phyloP scores from a whole-genome alignment of 2,797 vertebrate genomes.

The Lacerta bilineata region DNA sequence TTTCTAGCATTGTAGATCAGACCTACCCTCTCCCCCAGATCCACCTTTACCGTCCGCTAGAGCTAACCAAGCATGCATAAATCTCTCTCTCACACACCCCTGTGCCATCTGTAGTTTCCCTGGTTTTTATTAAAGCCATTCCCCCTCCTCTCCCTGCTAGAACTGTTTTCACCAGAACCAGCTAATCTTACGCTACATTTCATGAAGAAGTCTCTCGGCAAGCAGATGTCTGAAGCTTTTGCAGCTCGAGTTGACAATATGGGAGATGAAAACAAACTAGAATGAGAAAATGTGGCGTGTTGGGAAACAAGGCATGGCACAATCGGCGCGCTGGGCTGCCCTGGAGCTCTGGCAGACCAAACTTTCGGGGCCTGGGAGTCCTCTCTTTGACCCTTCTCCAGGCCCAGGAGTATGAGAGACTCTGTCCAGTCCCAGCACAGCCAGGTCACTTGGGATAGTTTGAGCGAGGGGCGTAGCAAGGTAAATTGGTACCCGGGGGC shows the following conservation, averaged over 20 bases:
- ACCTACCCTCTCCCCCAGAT: background rate
- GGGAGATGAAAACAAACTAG: conserved; percentile 34
- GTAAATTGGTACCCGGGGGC: too few relatives aligned
- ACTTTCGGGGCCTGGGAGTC: too few relatives aligned
- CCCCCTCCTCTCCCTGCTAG: background rate
- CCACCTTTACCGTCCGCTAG: background rate
- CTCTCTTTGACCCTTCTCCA: background rate
- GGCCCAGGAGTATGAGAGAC: too few relatives aligned
- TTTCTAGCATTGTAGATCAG: background rate
- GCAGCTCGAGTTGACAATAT: conserved; percentile 41
- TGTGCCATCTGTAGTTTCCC: background rate
- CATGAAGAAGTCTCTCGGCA: conserved; percentile 47
- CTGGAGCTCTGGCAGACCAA: too few relatives aligned
- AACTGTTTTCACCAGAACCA: background rate
- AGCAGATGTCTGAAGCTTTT: conserved; percentile 50
- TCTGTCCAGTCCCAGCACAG: too few relatives aligned
- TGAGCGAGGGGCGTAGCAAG: background rate
- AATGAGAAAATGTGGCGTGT: conserved; percentile 13
- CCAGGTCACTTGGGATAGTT: background rate
- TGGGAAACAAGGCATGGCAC: background rate
- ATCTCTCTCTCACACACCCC: conserved; percentile 1
- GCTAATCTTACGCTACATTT: background rate
- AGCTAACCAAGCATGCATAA: accelerated
- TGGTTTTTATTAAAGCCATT: conserved; percentile 22
- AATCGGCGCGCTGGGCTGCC: background rate